A percentile compares a stretch with the other conserved stretches of the same genome.
Evolutionary conservation across 2,888 invertebrate genomes (phyloP).

Genomic region (Rhopalosiphum nymphaeae): DNA sequence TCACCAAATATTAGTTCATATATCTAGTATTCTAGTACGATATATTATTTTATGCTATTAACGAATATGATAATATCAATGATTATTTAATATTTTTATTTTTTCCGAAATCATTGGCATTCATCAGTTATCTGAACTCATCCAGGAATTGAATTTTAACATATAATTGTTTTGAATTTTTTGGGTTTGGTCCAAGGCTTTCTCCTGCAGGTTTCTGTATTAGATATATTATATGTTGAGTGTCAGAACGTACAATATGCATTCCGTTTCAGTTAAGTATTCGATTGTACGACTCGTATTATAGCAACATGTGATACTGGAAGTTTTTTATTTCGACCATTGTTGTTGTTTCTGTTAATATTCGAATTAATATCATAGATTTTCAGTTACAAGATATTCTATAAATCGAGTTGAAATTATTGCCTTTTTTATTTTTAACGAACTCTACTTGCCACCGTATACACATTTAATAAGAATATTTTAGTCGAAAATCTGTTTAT

Average conservation of each 20-base stretch:
- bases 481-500: background rate
- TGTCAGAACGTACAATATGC: background rate
- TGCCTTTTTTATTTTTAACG: background rate
- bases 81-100: background rate
- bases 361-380: background rate
- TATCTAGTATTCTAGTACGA: background rate
- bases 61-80: background rate
- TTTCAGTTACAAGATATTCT: background rate
- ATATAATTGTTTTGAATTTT: background rate
- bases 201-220: background rate
- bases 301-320: background rate
- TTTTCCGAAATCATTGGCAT: background rate
- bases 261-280: background rate
- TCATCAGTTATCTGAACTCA: background rate
- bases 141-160: background rate
- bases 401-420: background rate
- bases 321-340: background rate
- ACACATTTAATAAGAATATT: background rate
- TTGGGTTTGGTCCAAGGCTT: slow-evolving; percentile 5
- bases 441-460: background rate
- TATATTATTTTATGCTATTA: background rate
- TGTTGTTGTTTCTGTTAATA: background rate
- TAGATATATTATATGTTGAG: background rate
- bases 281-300: background rate
- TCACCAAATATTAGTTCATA: background rate